Percentiles rank a stretch among this genome's conserved stretches.
These are phyloP conservation scores for Trogon melanurus DNA, from an alignment of 2,113 vertebrate genomes.

Conservation along the genomic window DNA sequence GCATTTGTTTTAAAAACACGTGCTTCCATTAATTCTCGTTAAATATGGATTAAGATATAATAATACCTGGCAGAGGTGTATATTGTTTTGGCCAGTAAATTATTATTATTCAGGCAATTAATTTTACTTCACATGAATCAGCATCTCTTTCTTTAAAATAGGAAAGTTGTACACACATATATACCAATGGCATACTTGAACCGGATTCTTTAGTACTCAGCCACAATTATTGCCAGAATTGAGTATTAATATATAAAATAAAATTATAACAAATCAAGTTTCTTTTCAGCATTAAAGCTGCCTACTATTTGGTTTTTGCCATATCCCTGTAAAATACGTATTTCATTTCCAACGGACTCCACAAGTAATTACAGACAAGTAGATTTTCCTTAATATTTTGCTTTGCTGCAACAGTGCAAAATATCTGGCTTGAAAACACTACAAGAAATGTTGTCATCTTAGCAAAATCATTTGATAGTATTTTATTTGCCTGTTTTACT, in stretches of 20 bases:
- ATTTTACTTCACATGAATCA: slow-evolving; percentile 27
- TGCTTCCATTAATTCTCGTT: slow-evolving; percentile 41
- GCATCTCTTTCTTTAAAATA: slow-evolving; percentile 23
- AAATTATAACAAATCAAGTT: background rate
- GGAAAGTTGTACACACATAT: background rate
- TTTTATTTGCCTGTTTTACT: background rate
- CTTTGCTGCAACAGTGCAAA: background rate
- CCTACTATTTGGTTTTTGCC: background rate
- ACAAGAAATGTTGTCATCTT: background rate
- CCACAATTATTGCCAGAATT: background rate
- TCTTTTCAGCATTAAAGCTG: background rate
- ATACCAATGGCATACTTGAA: background rate
- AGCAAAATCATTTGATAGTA: background rate
- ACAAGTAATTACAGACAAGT: background rate
- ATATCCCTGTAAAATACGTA: background rate
- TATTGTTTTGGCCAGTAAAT: slow-evolving; percentile 32
- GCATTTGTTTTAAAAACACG: background rate
- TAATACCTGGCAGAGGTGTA: background rate
- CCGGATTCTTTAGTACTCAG: background rate
- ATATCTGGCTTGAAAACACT: background rate
- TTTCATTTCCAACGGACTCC: background rate
- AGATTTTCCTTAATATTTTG: background rate
- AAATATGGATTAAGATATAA: slow-evolving; percentile 34
- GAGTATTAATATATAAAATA: background rate
- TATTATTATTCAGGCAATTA: background rate